A percentile compares a stretch with the other conserved stretches of the same genome.
Evolutionary conservation across 2,888 invertebrate genomes (phyloP).

Genomic region (Amaurobius ferox): DNA sequence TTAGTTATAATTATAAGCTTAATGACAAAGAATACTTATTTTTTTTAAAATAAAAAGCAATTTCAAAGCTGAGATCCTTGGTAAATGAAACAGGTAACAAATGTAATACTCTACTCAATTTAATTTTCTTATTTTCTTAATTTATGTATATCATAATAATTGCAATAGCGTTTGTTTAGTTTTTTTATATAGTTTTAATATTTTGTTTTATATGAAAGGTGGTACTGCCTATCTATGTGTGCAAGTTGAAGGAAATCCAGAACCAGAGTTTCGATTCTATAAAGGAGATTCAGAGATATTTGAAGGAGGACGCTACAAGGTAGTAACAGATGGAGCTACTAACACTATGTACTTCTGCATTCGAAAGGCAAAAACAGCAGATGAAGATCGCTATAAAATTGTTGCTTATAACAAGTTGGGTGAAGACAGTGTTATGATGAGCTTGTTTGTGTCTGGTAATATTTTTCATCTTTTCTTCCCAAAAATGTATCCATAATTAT

Average conservation of each 20-base stretch:
- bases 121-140: too few species aligned
- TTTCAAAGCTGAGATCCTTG: too few species aligned
- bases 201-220: conserved; percentile 22
- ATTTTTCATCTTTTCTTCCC: neutral
- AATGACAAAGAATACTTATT: too few species aligned
- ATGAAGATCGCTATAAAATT: conserved; percentile 97
- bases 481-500: too few species aligned
- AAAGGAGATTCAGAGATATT: conserved; percentile 94
- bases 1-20: too few species aligned
- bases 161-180: too few species aligned
- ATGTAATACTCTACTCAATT: too few species aligned
- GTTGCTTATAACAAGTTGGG: conserved; percentile 95
- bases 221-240: conserved; percentile 92
- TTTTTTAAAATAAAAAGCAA: too few species aligned
- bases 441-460: conserved; percentile 94
- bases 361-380: conserved; percentile 95
- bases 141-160: too few species aligned
- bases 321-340: conserved; percentile 94
- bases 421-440: conserved; percentile 96
- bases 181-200: too few species aligned
- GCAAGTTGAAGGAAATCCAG: conserved; percentile 94
- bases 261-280: conserved; percentile 96
- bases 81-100: too few species aligned
- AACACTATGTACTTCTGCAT: conserved; percentile 95
- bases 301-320: conserved; percentile 96